Conservation (phyloP, 1,140 invertebrate genomes). For the Macrostomum lignano region DNA sequence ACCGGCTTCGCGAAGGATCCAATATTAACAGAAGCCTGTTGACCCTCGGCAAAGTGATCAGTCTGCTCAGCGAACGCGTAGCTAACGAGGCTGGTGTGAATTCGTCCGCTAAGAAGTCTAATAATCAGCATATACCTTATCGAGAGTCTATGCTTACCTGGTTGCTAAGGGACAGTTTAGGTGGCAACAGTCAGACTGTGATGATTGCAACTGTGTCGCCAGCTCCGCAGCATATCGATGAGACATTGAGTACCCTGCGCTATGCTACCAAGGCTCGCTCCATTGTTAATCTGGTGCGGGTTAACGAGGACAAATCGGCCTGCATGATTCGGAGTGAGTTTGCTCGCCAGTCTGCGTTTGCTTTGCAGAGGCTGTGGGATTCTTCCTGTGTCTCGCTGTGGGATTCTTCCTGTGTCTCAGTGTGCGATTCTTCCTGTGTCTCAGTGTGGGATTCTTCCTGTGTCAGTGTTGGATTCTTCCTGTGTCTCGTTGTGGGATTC, state of each 20-base stretch:
- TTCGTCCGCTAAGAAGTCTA: constrained; percentile 20
- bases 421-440: too few relatives aligned
- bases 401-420: too few relatives aligned
- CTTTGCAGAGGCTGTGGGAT: too few relatives aligned
- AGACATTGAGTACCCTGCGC: constrained; percentile 49
- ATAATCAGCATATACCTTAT: constrained; percentile 45
- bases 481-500: too few relatives aligned
- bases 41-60: constrained; percentile 55
- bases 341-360: too few relatives aligned
- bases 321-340: too few relatives aligned
- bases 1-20: constrained; percentile 43
- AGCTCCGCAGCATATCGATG: constrained; percentile 43
- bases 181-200: constrained; percentile 70
- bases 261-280: constrained; percentile 31
- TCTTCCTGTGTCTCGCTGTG: too few relatives aligned
- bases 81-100: constrained; percentile 5
- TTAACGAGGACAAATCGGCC: constrained; percentile 25
- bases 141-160: constrained; percentile 62
- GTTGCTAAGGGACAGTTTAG: constrained; percentile 60
- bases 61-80: constrained; percentile 32
- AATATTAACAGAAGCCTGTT: constrained; percentile 46
- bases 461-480: too few relatives aligned
- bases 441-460: too few relatives aligned
- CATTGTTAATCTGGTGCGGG: constrained; percentile 21
- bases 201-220: constrained; percentile 51